phyloP scores from a whole-genome alignment of 2,113 vertebrate species.

The Ictidomys tridecemlineatus region DNA sequence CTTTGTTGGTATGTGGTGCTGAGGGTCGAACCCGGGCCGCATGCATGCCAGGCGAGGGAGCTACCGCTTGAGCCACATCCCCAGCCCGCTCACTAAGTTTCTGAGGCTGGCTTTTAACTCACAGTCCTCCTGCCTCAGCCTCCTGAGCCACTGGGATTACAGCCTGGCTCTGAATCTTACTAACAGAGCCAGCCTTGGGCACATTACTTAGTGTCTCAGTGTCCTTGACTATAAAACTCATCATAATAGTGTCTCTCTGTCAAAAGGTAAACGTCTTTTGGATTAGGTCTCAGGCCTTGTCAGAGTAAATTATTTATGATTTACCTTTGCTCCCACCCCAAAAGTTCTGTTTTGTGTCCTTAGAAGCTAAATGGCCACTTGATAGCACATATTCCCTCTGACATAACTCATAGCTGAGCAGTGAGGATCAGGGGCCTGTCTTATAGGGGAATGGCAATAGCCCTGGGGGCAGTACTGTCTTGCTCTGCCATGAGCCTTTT shows the following conservation, averaged over 20 bases:
- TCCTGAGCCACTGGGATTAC: too few species aligned
- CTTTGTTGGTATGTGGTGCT: too few species aligned
- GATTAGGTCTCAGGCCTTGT: not conserved
- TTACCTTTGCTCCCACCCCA: not conserved
- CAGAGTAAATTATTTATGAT: not conserved
- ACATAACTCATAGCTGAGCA: rapidly evolving
- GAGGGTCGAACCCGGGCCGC: too few species aligned
- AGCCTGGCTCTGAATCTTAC: not conserved
- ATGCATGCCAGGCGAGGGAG: too few species aligned
- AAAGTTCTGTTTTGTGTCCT: not conserved
- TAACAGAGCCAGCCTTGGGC: not conserved
- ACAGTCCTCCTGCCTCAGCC: too few species aligned
- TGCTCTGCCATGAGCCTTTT: not conserved
- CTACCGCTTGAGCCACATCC: too few species aligned
- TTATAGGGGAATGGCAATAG: too few species aligned
- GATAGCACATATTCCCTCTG: not conserved
- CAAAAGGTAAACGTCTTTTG: not conserved
- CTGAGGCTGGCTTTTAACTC: too few species aligned
- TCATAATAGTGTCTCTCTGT: not conserved
- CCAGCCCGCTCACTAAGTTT: too few species aligned
- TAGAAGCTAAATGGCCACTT: not conserved
- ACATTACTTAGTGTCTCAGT: not conserved
- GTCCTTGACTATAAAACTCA: not conserved
- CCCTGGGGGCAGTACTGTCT: not conserved
- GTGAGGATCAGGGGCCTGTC: too few species aligned